Conservation (phyloP, 2,888 invertebrate species). For the Lasioglossum marginatum region DNA sequence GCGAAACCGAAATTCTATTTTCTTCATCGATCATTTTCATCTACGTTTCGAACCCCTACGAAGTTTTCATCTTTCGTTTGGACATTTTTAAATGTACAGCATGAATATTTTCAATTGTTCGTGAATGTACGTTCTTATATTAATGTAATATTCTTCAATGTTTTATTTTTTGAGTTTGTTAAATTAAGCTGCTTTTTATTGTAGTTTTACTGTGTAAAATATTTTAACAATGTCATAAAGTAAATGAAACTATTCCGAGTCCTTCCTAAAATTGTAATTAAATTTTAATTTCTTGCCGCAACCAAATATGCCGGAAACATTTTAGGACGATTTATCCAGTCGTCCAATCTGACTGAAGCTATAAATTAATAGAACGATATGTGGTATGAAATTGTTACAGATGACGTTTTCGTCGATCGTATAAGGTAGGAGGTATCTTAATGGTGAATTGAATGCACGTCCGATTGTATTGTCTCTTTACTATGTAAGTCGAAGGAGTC, state of each 20-base stretch:
- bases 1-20: background rate
- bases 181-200: background rate
- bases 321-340: background rate
- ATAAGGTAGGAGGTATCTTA: background rate
- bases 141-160: too few relatives aligned
- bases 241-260: background rate
- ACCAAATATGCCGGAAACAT: background rate
- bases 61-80: background rate
- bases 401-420: background rate
- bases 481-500: conserved; percentile 33
- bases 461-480: conserved; percentile 26
- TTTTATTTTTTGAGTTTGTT: background rate
- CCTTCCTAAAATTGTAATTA: background rate
- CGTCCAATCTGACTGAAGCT: too few relatives aligned
- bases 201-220: background rate
- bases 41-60: background rate
- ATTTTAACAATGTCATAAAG: background rate
- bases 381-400: background rate
- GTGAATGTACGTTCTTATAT: background rate
- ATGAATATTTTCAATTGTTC: background rate
- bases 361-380: background rate
- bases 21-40: background rate
- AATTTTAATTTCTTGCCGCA: background rate
- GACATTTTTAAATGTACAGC: background rate
- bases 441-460: background rate